Evolutionary conservation across 2,888 invertebrate genomes (phyloP).

Genomic region (Venusia cambrica): DNA sequence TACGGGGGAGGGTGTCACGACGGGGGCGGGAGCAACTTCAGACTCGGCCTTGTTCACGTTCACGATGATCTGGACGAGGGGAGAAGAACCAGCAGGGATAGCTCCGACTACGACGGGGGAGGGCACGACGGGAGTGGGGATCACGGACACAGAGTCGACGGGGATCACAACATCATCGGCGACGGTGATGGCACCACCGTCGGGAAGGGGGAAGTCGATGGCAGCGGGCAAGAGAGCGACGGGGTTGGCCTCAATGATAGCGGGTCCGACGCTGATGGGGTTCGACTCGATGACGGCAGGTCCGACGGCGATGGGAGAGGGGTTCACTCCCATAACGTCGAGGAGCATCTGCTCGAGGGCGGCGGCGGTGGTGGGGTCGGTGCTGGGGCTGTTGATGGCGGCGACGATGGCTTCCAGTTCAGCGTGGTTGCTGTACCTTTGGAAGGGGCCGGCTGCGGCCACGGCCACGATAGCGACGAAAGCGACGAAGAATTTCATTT

Average conservation of each 20-base stretch:
- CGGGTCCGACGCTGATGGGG: slow-evolving; percentile 19
- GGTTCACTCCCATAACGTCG: slow-evolving; percentile 35
- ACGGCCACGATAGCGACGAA: slow-evolving; percentile 49
- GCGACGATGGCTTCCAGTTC: slow-evolving; percentile 44
- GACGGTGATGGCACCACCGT: slow-evolving; percentile 17
- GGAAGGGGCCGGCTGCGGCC: slow-evolving; percentile 40
- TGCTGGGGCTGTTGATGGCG: slow-evolving; percentile 54
- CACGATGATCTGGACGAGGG: slow-evolving; percentile 31
- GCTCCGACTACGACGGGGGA: slow-evolving; percentile 20
- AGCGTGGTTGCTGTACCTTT: slow-evolving; percentile 28
- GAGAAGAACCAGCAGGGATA: slow-evolving; percentile 15
- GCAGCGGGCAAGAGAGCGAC: slow-evolving; percentile 28
- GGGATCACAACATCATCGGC: slow-evolving; percentile 25
- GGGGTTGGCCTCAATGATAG: slow-evolving; percentile 18
- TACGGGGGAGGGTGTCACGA: slow-evolving; percentile 18
- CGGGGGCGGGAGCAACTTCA: slow-evolving; percentile 15
- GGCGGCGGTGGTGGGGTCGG: slow-evolving; percentile 50
- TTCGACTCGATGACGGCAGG: slow-evolving; percentile 8
- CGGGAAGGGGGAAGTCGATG: slow-evolving; percentile 29
- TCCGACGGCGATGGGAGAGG: slow-evolving; percentile 26
- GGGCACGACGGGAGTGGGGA: too few species aligned
- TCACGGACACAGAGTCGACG: too few species aligned
- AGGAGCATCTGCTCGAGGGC: slow-evolving; percentile 42
- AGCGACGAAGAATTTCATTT: slow-evolving; percentile 58
- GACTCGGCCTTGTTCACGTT: slow-evolving; percentile 23